Evolutionary conservation across 2,113 vertebrate genomes (phyloP).

Genomic region (Pseudopipra pipra): DNA sequence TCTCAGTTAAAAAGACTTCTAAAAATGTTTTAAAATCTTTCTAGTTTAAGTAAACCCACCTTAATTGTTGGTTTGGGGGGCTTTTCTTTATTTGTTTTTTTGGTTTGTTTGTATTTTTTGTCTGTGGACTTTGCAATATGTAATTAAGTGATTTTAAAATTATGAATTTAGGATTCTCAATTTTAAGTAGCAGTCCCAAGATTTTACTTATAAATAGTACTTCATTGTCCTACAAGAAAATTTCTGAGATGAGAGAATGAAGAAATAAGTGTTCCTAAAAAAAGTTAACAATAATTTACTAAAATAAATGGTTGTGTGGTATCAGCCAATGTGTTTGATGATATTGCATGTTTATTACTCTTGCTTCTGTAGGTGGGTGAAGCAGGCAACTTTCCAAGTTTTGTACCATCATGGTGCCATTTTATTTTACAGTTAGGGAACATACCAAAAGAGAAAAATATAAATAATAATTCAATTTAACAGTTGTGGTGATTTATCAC

Average conservation of each 20-base stretch:
- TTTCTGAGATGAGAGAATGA: neutral
- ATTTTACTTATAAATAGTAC: neutral
- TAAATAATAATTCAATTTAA: neutral
- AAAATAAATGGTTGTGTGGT: neutral
- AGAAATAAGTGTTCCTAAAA: neutral
- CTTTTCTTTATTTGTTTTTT: neutral
- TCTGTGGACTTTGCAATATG: neutral
- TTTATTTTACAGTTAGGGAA: neutral
- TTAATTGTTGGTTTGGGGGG: neutral
- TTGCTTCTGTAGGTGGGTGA: neutral
- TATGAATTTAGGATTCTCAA: neutral
- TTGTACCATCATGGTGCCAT: neutral
- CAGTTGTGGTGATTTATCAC: neutral
- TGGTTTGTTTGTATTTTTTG: neutral
- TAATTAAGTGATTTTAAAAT: neutral
- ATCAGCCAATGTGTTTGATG: neutral
- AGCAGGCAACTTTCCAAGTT: neutral
- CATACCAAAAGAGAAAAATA: neutral
- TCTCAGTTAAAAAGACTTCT: neutral
- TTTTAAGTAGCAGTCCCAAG: neutral
- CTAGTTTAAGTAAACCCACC: neutral
- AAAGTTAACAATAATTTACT: neutral
- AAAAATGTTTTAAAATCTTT: neutral
- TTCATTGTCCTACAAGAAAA: neutral
- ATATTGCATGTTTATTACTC: neutral